Evolutionary conservation across 2,113 vertebrate genomes (phyloP).

Genomic region (Triplophysa rosa): DNA sequence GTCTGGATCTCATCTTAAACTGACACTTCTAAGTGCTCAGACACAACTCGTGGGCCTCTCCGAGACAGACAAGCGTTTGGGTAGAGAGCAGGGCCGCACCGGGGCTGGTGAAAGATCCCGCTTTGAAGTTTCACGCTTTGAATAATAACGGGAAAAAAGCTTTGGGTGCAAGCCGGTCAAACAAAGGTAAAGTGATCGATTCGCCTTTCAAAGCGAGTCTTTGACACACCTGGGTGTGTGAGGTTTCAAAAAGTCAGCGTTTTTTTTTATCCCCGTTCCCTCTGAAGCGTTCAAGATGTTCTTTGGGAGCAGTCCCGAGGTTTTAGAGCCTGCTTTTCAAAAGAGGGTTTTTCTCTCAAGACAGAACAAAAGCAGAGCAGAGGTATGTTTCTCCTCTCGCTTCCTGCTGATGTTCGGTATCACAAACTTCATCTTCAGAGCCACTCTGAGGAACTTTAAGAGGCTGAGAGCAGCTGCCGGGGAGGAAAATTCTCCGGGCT

Average conservation of each 20-base stretch:
- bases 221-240: conserved; percentile 51
- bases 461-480: conserved; percentile 35
- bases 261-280: neutral
- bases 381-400: neutral
- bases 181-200: conserved; percentile 40
- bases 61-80: neutral
- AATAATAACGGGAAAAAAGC: conserved; percentile 34
- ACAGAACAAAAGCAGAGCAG: conserved; percentile 20
- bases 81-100: neutral
- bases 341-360: neutral
- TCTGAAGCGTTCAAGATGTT: conserved; percentile 52
- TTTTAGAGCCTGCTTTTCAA: conserved; percentile 3
- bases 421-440: conserved; percentile 40
- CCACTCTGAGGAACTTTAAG: conserved; percentile 42
- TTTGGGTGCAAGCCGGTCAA: conserved; percentile 13
- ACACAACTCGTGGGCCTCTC: conserved; percentile 42
- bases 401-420: conserved; percentile 25
- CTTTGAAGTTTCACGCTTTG: conserved; percentile 52
- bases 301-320: conserved; percentile 11
- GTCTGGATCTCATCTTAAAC: conserved; percentile 55
- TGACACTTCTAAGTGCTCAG: conserved; percentile 16
- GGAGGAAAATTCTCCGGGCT: conserved; percentile 25
- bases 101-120: neutral
- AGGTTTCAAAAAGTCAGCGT: conserved; percentile 41
- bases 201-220: conserved; percentile 45